phyloP scores from a whole-genome alignment of 2,888 invertebrate genomes.

The Apotomis capreana region DNA sequence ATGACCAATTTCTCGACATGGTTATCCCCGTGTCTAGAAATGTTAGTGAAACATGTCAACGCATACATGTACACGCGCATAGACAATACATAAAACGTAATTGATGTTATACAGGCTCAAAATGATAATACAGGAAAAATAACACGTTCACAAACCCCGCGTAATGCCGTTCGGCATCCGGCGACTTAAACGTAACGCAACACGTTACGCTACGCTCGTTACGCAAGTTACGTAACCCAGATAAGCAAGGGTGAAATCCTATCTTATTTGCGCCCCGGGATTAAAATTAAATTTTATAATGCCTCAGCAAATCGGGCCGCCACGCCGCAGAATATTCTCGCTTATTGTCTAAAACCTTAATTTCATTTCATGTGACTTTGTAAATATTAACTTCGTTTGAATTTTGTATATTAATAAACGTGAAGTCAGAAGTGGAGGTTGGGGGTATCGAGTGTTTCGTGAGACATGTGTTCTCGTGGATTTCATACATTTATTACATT shows the following conservation, averaged over 20 bases:
- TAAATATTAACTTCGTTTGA: conserved; percentile 64
- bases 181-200: conserved; percentile 40
- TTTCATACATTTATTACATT: background rate
- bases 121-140: conserved; percentile 26
- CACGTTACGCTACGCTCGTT: conserved; percentile 41
- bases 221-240: conserved; percentile 45
- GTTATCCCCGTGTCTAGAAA: no score
- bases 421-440: conserved; percentile 30
- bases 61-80: background rate
- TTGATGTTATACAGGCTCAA: conserved; percentile 17
- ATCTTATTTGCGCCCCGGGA: conserved; percentile 76
- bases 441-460: conserved; percentile 23
- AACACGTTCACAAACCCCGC: conserved; percentile 22
- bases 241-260: conserved; percentile 64
- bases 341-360: conserved; percentile 70
- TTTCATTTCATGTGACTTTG: conserved; percentile 69
- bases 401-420: conserved; percentile 48
- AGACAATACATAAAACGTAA: conserved; percentile 29
- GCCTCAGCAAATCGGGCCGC: conserved; percentile 66
- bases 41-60: no score
- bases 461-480: conserved; percentile 2
- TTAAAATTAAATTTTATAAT: conserved; percentile 81
- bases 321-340: conserved; percentile 56
- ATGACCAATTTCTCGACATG: no score
- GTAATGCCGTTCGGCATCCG: conserved; percentile 40